Evolutionary conservation across 2,113 vertebrate species (phyloP).

Genomic region (Okapia johnstoni): DNA sequence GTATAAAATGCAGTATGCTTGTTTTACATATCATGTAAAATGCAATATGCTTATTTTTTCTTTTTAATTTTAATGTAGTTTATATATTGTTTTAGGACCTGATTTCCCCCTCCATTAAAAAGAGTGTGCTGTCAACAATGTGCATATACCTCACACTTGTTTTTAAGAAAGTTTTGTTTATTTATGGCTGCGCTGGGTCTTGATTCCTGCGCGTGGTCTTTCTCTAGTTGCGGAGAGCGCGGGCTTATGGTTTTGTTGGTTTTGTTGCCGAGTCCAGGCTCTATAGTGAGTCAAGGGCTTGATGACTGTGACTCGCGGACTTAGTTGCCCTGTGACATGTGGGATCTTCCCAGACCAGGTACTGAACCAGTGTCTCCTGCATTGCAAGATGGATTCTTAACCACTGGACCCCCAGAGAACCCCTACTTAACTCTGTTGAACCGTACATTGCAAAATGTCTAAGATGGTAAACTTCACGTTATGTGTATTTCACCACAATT

Average conservation of each 20-base stretch:
- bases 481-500: background rate
- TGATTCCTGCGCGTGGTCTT: background rate
- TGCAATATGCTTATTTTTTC: background rate
- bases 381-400: background rate
- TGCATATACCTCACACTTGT: background rate
- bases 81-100: background rate
- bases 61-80: background rate
- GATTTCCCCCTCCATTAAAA: background rate
- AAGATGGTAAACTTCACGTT: background rate
- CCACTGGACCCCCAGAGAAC: background rate
- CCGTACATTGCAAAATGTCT: background rate
- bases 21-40: background rate
- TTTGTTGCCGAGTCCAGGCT: background rate
- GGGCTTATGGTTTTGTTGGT: background rate
- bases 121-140: background rate
- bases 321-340: background rate
- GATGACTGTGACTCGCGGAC: rapidly evolving
- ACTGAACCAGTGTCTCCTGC: background rate
- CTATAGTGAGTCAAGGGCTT: background rate
- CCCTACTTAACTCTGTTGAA: background rate
- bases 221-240: background rate
- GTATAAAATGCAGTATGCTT: background rate
- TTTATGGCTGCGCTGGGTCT: background rate
- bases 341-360: background rate
- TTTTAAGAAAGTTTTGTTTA: background rate